phyloP scores from a whole-genome alignment of 1,140 invertebrate genomes.

The Drosophila tristis region DNA sequence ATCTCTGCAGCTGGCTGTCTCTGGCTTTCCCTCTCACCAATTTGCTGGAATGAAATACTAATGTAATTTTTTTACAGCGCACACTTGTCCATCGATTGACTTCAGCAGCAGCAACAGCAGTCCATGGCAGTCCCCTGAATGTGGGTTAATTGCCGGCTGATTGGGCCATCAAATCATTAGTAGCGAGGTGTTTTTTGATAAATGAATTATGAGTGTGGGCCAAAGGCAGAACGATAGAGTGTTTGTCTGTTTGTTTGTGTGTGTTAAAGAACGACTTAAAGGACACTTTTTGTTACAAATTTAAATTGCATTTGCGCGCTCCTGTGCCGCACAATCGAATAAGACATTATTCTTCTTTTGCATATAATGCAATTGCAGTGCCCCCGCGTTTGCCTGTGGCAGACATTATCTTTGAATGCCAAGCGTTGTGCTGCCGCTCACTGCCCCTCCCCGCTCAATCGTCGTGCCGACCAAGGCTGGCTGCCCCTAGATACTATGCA shows the following conservation, averaged over 20 bases:
- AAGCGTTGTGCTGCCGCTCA: slow-evolving; percentile 33
- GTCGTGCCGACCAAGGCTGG: neutral
- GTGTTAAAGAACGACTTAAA: slow-evolving; percentile 7
- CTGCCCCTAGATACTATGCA: slow-evolving; percentile 59
- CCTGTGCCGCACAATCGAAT: slow-evolving; percentile 56
- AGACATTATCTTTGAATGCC: slow-evolving; percentile 72
- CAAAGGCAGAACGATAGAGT: slow-evolving; percentile 17
- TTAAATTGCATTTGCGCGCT: slow-evolving; percentile 72
- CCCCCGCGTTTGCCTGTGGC: slow-evolving; percentile 27
- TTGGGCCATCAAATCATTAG: slow-evolving; percentile 12
- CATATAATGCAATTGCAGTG: slow-evolving; percentile 20
- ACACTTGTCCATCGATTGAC: slow-evolving; percentile 26
- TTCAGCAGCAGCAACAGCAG: neutral
- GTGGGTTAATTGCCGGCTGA: slow-evolving; percentile 64
- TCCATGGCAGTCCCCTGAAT: slow-evolving; percentile 9
- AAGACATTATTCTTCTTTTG: slow-evolving; percentile 64
- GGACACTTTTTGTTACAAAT: slow-evolving; percentile 44
- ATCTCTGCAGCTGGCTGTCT: slow-evolving; percentile 6
- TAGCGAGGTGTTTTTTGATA: slow-evolving; percentile 18
- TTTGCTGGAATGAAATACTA: slow-evolving; percentile 66
- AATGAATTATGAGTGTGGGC: slow-evolving; percentile 25
- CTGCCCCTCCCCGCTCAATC: slow-evolving; percentile 32
- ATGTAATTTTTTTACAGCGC: slow-evolving; percentile 58
- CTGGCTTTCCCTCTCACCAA: slow-evolving; percentile 37
- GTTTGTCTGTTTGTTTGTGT: slow-evolving; percentile 7